These are phyloP conservation scores for Gobionotothen gibberifrons DNA, from an alignment of 2,797 vertebrate species.

Conservation along the genomic window DNA sequence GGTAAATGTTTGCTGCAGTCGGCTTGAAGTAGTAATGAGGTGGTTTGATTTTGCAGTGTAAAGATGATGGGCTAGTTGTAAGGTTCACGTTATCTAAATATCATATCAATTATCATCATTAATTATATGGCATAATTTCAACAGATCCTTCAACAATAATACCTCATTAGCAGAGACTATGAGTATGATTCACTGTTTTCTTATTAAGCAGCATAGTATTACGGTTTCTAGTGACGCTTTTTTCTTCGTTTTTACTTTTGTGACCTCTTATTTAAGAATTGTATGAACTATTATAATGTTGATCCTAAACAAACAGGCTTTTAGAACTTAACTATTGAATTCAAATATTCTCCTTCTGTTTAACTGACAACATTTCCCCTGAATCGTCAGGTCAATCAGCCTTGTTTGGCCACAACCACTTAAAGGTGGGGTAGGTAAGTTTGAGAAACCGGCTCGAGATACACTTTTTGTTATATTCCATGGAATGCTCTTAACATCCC, in stretches of 20 bases:
- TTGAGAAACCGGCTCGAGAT: too few species aligned
- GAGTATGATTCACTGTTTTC: background rate
- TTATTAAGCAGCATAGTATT: background rate
- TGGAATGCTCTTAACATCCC: too few species aligned
- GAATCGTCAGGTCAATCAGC: conserved; percentile 1
- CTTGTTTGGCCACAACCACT: too few species aligned
- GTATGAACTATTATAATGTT: too few species aligned
- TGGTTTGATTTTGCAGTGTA: conserved; percentile 21
- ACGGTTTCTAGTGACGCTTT: background rate
- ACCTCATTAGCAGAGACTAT: background rate
- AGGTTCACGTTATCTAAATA: conserved; percentile 21
- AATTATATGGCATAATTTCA: conserved; percentile 19
- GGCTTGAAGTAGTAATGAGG: conserved; percentile 8
- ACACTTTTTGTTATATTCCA: too few species aligned
- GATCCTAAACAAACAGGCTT: background rate
- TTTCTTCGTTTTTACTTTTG: background rate
- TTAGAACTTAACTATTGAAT: background rate
- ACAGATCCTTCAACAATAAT: conserved; percentile 8
- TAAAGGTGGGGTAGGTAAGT: too few species aligned
- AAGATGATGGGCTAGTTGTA: conserved; percentile 13
- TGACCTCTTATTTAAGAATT: background rate
- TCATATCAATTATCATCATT: conserved; percentile 1
- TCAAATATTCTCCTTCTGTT: conserved; percentile 4
- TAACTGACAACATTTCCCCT: background rate
- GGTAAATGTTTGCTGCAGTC: conserved; percentile 22